These are phyloP conservation scores for Nycteola revayana DNA, from an alignment of 2,888 invertebrate species.

Conservation along the genomic window DNA sequence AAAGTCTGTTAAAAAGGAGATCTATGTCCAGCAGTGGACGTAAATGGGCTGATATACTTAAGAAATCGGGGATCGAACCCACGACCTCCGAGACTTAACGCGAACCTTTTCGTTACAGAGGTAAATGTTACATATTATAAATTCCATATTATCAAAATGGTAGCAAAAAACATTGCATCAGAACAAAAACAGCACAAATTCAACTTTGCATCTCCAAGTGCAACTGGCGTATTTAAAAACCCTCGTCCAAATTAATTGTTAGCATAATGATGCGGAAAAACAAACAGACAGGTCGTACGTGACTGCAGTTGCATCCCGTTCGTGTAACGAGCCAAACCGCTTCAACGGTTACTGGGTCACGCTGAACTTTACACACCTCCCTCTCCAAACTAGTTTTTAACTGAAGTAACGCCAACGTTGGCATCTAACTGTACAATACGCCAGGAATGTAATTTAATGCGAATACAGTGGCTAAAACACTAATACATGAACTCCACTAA, in stretches of 20 bases:
- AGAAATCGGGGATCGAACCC: no score
- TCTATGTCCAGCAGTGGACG: no score
- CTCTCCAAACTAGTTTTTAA: conserved; percentile 31
- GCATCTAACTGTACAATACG: conserved; percentile 1
- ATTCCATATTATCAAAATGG: no score
- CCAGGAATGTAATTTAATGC: conserved; percentile 5
- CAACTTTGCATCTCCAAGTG: neutral
- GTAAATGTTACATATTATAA: no score
- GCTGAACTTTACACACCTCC: conserved; percentile 29
- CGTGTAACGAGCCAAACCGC: conserved; percentile 44
- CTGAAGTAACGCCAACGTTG: conserved; percentile 14
- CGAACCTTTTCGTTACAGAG: no score
- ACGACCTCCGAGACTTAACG: no score
- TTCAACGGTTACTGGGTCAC: conserved; percentile 42
- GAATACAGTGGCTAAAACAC: no score
- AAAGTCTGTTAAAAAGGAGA: no score
- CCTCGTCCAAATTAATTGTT: conserved; percentile 36
- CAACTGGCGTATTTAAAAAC: conserved; percentile 13
- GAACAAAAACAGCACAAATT: neutral
- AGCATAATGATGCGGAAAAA: conserved; percentile 34
- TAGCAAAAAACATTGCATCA: no score
- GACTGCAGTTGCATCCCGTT: conserved; percentile 34
- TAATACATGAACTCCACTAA: no score
- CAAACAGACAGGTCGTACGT: conserved; percentile 38
- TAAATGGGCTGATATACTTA: no score